Conservation (phyloP, 2,888 invertebrate species). For the Lithosia quadra region DNA sequence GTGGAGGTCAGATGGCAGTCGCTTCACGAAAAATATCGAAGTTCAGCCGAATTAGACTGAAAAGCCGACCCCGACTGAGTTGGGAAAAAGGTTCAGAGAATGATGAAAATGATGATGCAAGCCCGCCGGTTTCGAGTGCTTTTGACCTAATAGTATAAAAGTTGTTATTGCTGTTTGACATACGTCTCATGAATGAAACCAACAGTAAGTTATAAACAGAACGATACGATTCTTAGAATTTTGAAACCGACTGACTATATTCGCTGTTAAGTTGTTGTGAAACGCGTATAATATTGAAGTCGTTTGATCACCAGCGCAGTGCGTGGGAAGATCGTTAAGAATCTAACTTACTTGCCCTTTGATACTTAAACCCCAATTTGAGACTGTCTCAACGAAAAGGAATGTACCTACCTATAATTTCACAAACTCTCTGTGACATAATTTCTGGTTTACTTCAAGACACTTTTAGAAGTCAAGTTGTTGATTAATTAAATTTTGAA, state of each 20-base stretch:
- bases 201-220: too few relatives aligned
- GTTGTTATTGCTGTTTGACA: too few relatives aligned
- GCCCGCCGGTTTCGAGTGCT: too few relatives aligned
- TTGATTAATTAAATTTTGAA: not conserved
- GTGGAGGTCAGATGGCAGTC: too few relatives aligned
- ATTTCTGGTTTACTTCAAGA: not conserved
- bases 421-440: not conserved
- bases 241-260: conserved; percentile 3
- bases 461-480: not conserved
- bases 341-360: not conserved
- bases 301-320: not conserved
- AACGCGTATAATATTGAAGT: conserved; percentile 7
- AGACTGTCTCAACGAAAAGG: not conserved
- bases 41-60: too few relatives aligned
- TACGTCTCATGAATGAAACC: too few relatives aligned
- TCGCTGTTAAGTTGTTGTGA: not conserved
- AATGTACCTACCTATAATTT: not conserved
- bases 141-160: too few relatives aligned
- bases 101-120: too few relatives aligned
- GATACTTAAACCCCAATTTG: not conserved
- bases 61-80: too few relatives aligned
- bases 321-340: not conserved
- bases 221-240: too few relatives aligned
- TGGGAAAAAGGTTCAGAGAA: too few relatives aligned
- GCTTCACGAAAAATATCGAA: too few relatives aligned